Evolutionary conservation across 2,113 vertebrate genomes (phyloP).

Genomic region (Malurus elegans): DNA sequence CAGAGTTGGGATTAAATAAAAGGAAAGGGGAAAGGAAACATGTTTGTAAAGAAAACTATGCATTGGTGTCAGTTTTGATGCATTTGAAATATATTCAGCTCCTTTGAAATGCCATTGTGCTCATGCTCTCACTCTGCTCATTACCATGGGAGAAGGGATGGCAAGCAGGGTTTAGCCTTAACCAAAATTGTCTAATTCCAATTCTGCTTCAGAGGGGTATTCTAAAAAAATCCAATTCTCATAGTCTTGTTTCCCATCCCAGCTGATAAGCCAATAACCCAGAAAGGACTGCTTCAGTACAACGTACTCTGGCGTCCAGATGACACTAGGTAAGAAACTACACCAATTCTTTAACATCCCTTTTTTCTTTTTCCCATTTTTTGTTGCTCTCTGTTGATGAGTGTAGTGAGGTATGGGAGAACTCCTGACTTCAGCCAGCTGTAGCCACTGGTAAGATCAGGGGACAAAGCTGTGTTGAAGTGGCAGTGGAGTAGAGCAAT

Average conservation of each 20-base stretch:
- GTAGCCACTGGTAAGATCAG: not conserved
- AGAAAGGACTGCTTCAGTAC: not conserved
- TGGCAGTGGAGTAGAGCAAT: not conserved
- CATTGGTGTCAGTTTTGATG: not conserved
- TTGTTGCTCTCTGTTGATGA: not conserved
- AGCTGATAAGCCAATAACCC: not conserved
- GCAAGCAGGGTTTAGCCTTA: not conserved
- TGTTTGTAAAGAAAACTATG: not conserved
- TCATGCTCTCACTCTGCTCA: not conserved
- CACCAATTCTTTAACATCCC: not conserved
- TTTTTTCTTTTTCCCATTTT: not conserved
- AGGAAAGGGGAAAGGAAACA: not conserved
- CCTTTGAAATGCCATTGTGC: not conserved
- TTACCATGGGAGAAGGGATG: not conserved
- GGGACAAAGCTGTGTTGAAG: not conserved
- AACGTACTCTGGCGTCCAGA: not conserved
- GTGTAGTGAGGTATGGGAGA: not conserved
- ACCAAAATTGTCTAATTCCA: not conserved
- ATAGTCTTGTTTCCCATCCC: not conserved
- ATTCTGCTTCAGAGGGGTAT: not conserved
- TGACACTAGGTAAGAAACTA: accelerated
- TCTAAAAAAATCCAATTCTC: not conserved
- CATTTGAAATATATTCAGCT: not conserved
- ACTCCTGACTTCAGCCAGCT: not conserved
- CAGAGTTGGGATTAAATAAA: not conserved